phyloP scores from a whole-genome alignment of 1,140 invertebrate species.

The Apis mellifera region DNA sequence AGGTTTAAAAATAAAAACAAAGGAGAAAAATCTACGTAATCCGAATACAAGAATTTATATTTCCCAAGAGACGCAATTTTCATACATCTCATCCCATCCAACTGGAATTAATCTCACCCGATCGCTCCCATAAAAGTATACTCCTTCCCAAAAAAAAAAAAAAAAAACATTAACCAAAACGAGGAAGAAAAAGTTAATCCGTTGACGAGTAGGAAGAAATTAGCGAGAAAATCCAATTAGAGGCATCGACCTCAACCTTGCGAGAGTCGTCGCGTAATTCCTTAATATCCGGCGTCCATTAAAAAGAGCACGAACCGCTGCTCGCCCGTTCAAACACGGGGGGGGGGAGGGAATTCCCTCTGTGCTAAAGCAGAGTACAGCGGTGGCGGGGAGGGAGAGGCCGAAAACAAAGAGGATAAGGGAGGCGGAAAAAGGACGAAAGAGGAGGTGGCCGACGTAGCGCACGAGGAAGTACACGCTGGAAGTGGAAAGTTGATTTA shows the following conservation, averaged over 20 bases:
- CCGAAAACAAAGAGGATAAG: neutral
- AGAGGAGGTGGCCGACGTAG: conserved; percentile 18
- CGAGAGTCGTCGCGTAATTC: neutral
- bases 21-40: no score
- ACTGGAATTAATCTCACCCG: no score
- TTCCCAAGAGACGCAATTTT: no score
- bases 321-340: neutral
- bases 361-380: no score
- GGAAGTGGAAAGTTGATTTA: conserved; percentile 63
- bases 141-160: neutral
- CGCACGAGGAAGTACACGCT: conserved; percentile 38
- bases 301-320: neutral
- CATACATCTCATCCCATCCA: no score
- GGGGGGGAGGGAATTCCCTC: conserved; percentile 7
- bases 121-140: no score
- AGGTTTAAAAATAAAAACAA: no score
- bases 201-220: neutral
- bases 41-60: no score
- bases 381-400: neutral
- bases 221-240: neutral
- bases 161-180: no score
- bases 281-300: neutral
- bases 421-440: conserved; percentile 24
- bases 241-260: neutral
- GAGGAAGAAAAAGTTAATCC: neutral